A percentile compares a stretch with the other conserved stretches of the same genome.
Evolutionary conservation across 2,113 vertebrate species (phyloP).

Genomic region (Xenopus tropicalis): UCB_Xtro_10.0 CM004443.2:55731501-55732000

Average conservation of each 20-base stretch:
- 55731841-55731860: slow-evolving; percentile 7
- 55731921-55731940: too few species aligned
- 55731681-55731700: slow-evolving; percentile 13
- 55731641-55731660: slow-evolving; percentile 29
- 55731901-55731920: too few species aligned
- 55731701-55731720: slow-evolving; percentile 1
- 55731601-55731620: slow-evolving; percentile 18
- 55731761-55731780: neutral
- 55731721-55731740: slow-evolving; percentile 23
- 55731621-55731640: slow-evolving; percentile 15
- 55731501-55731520: neutral
- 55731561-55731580: neutral
- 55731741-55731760: neutral
- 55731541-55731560: slow-evolving; percentile 22
- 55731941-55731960: too few species aligned
- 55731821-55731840: neutral
- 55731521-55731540: neutral
- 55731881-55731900: too few species aligned
- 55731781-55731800: slow-evolving; percentile 17
- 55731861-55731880: neutral
- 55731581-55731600: neutral
- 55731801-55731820: slow-evolving; percentile 4
- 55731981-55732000: too few species aligned
- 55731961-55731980: too few species aligned
- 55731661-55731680: slow-evolving; percentile 33